Percentiles rank a stretch among this genome's conserved stretches.
Conservation (phyloP, 2,797 vertebrate genomes). For the Coccyzus lansbergi region DNA sequence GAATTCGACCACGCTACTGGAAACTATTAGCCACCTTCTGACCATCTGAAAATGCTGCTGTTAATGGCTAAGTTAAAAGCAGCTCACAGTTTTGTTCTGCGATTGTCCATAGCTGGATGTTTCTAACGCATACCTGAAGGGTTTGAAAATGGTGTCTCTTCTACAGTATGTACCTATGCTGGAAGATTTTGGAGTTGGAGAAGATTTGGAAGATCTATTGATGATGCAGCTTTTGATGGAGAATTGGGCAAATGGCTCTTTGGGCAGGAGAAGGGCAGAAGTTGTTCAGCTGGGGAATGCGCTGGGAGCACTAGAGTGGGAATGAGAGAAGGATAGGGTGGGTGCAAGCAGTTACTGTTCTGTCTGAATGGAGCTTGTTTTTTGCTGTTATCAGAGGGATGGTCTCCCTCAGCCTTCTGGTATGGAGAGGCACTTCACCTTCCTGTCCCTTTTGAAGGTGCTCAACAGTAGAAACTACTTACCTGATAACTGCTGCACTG, state of each 20-base stretch:
- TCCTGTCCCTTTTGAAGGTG: conserved; percentile 61
- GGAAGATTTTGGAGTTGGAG: background rate
- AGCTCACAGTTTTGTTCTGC: conserved; percentile 65
- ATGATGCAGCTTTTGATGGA: conserved; percentile 67
- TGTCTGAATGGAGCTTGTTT: conserved; percentile 36
- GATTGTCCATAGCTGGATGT: conserved; percentile 32
- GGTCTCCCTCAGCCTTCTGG: conserved; percentile 39
- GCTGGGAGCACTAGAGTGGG: conserved; percentile 35
- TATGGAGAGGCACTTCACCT: conserved; percentile 35
- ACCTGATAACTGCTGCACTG: conserved; percentile 97
- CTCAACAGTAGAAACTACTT: conserved; percentile 76
- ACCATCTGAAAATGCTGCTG: conserved; percentile 20
- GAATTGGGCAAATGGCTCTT: conserved; percentile 74
- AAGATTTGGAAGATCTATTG: conserved; percentile 7
- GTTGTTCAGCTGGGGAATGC: conserved; percentile 40
- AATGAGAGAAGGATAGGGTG: conserved; percentile 50
- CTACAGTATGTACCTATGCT: background rate
- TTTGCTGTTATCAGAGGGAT: conserved; percentile 37
- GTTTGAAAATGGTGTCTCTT: conserved; percentile 6
- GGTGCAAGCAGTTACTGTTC: conserved; percentile 42
- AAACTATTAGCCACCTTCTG: conserved; percentile 72
- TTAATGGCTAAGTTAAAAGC: conserved; percentile 41
- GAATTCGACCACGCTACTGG: conserved; percentile 53
- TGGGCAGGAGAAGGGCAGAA: conserved; percentile 52
- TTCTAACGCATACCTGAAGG: conserved; percentile 57